Conservation (phyloP, 2,113 vertebrate genomes). For the Bucco capensis region DNA sequence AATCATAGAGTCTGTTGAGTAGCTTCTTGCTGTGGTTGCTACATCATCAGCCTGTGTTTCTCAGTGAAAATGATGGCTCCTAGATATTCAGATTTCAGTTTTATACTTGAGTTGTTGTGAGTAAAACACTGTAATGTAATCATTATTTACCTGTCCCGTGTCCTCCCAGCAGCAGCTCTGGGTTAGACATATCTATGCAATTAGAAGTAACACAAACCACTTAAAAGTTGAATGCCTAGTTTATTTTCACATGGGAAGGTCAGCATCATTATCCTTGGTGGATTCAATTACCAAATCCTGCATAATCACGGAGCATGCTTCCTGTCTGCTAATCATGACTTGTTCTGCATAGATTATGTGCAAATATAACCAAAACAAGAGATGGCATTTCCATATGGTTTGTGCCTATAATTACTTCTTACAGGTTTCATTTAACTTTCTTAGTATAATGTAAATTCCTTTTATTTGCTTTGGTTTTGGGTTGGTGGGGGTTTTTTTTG, state of each 20-base stretch:
- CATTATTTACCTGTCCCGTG: slow-evolving; percentile 26
- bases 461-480: slow-evolving; percentile 9
- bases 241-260: slow-evolving; percentile 69
- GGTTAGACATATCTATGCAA: slow-evolving; percentile 7
- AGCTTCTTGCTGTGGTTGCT: neutral
- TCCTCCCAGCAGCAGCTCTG: neutral
- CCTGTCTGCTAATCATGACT: slow-evolving; percentile 56
- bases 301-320: slow-evolving; percentile 36
- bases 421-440: slow-evolving; percentile 44
- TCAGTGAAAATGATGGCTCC: neutral
- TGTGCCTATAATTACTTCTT: slow-evolving; percentile 31
- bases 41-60: fast-evolving
- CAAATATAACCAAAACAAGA: slow-evolving; percentile 43
- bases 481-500: no score
- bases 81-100: neutral
- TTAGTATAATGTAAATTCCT: slow-evolving; percentile 25
- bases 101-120: slow-evolving; percentile 4
- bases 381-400: slow-evolving; percentile 49
- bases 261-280: slow-evolving; percentile 66
- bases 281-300: slow-evolving; percentile 63
- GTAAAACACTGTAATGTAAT: slow-evolving; percentile 8
- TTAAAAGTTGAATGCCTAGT: slow-evolving; percentile 60
- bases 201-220: slow-evolving; percentile 60
- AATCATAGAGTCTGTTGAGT: neutral
- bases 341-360: slow-evolving; percentile 28